Base-by-base conservation (phyloP, 2,888 invertebrate species). In the Nomada fabriciana region DNA sequence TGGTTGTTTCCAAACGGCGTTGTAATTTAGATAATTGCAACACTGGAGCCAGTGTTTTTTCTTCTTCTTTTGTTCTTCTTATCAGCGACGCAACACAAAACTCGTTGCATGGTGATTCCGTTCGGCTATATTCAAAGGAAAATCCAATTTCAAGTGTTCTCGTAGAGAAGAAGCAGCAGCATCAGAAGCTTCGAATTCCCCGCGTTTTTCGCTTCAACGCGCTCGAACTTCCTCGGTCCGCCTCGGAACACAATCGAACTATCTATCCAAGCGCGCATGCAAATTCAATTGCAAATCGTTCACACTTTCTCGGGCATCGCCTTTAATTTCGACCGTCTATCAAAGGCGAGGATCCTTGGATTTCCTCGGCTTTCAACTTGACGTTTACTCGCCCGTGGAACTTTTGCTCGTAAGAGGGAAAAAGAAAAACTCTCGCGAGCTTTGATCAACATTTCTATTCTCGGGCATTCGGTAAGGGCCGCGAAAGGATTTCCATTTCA, bases 401-500 rank as follows among this genome's bases (percentile, higher is more conserved):
- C 25, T 25, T 29, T 42, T 15, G 25, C 42, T 7, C 13, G 7
- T 11, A n/a, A 29, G 43, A 0, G 7, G 1, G 36, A 5, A 36
- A 7, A 7, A 7, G 36, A 36, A 36, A 57, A 59, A 25, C 36
- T 67, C 25, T 10, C 23, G 25, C 2, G 10, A 13, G 23, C 50
- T 20, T 69, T 50, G 60, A 75, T 60, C 29, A 67, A 60, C 69
- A 43, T 75, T 69, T 68, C 42, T 29, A 60, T 59, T 9, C 36
- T 13, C 42, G n/a, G 36, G 50, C 29, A 43, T 20, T 61, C 75
- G 61, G 29, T 3, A 13, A 36, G 11, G 67, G 29, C n/a, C 43
- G 20, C 60, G 73, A 43, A 76, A 76, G 76, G 69, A 79, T 79
- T 76, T 79, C 76, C 76, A 69, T 79, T 76, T 76, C 76, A 63